These are phyloP conservation scores for Holotrichia oblita DNA, from an alignment of 1,140 invertebrate species.

Conservation along the genomic window DNA sequence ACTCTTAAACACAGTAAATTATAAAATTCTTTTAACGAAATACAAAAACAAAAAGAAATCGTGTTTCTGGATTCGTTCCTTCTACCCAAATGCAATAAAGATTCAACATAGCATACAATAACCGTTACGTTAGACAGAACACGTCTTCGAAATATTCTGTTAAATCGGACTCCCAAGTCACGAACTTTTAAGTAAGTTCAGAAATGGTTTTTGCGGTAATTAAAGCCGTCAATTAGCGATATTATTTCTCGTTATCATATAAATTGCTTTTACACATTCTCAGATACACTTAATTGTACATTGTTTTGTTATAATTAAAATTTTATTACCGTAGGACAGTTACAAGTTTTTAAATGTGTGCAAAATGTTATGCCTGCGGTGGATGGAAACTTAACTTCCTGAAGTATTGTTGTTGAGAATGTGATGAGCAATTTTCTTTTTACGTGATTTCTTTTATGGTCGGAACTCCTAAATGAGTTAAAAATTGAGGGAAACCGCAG, in stretches of 20 bases:
- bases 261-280: conserved; percentile 6
- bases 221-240: conserved; percentile 4
- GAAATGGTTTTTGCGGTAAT: neutral
- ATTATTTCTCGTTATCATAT: conserved; percentile 13
- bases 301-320: conserved; percentile 14
- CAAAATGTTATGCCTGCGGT: neutral
- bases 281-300: conserved; percentile 8
- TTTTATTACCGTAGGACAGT: conserved; percentile 7
- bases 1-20: neutral
- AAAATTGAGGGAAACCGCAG: neutral
- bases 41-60: neutral
- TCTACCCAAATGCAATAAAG: neutral
- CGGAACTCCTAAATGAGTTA: neutral
- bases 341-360: conserved; percentile 9
- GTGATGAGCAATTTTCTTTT: neutral
- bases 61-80: neutral
- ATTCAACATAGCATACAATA: conserved; percentile 10
- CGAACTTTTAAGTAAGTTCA: conserved; percentile 11
- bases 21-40: neutral
- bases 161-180: conserved; percentile 11
- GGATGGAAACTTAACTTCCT: neutral
- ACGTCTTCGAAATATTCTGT: conserved; percentile 13
- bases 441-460: neutral
- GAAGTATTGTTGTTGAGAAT: neutral
- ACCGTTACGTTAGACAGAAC: conserved; percentile 6